phyloP scores from a whole-genome alignment of 1,140 invertebrate genomes.

The Drosophila paulistorum region DNA sequence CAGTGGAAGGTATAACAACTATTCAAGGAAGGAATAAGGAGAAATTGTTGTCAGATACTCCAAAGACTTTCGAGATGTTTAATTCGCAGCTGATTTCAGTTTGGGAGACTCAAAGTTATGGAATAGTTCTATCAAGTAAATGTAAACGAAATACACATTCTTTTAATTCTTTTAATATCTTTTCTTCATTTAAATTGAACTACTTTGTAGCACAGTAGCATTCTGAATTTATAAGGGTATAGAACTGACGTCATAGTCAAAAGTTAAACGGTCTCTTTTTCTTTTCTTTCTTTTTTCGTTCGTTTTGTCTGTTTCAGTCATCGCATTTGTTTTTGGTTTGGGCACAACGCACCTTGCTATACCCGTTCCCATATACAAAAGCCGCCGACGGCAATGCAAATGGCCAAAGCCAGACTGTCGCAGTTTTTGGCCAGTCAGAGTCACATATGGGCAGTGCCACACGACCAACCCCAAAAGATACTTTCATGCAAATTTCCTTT shows the following conservation, averaged over 20 bases:
- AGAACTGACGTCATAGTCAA: background rate
- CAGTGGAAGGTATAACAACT: background rate
- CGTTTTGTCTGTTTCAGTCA: background rate
- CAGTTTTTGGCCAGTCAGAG: slow-evolving; percentile 6
- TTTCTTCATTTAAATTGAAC: too few relatives aligned
- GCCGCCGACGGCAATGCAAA: slow-evolving; percentile 48
- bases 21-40: too few relatives aligned
- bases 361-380: slow-evolving; percentile 5
- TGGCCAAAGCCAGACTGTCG: slow-evolving; percentile 11
- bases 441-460: slow-evolving; percentile 8
- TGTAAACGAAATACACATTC: too few relatives aligned
- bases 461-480: slow-evolving; percentile 9
- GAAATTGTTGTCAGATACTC: too few relatives aligned
- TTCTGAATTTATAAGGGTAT: background rate
- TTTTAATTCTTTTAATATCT: too few relatives aligned
- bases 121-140: too few relatives aligned
- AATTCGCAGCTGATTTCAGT: too few relatives aligned
- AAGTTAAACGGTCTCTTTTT: background rate
- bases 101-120: too few relatives aligned
- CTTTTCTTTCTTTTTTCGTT: background rate
- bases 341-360: slow-evolving; percentile 19
- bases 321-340: slow-evolving; percentile 14
- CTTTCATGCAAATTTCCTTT: slow-evolving; percentile 4
- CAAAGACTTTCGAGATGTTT: too few relatives aligned
- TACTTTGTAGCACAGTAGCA: background rate